Base-by-base conservation (phyloP, 2,797 vertebrate species). In the Sandelia bainsii region DNA sequence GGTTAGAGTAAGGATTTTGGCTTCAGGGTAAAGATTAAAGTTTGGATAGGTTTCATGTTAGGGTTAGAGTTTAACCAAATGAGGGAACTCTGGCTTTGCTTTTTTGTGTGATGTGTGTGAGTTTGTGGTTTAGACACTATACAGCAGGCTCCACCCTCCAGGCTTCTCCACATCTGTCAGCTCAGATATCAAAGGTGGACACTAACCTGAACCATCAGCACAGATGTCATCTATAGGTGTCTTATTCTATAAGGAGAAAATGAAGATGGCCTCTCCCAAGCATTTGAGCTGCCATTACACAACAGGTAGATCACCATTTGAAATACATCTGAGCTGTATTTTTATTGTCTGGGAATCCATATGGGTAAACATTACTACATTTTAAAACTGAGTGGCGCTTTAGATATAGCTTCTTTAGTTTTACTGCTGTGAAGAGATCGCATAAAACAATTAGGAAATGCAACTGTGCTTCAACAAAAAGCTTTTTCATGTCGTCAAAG, bases 151-250 rank as follows among this genome's bases (percentile, higher is more conserved):
- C 79, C 59, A 29, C 74, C 90, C 84, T 40, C 27, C 0, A 81
- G 91, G 29, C 42, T 5, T 17, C 53, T 63, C 53, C 85, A 83
- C 87, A 88, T 86, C 87, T 89, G 84, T 72, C 59, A 39, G 86
- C 72, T 92, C 82, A 58, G 40, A 89, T 91, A 91, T 91, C 89
- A 93, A 92, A 92, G 87, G 54, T 74, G 62, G 49, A 14, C 76
- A 66, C 61, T 16, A 71, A 72, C 50, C 39, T 58, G 74, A 76
- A 69, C 69, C 65, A 78, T 79, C 75, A 50, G 52, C 61, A 20
- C 61, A 84, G 62, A 50, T 70, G 79, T 84, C 84, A 84, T 79
- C 80, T 69, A 22, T 34, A 72, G 80, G 72, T 44, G 2, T 79
- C 40, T 42, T 22, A 7, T 69, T 82, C 75, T 71, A 51, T 62